These are phyloP conservation scores for Anas bernieri DNA, from an alignment of 2,797 vertebrate species.

Conservation along the genomic window DNA sequence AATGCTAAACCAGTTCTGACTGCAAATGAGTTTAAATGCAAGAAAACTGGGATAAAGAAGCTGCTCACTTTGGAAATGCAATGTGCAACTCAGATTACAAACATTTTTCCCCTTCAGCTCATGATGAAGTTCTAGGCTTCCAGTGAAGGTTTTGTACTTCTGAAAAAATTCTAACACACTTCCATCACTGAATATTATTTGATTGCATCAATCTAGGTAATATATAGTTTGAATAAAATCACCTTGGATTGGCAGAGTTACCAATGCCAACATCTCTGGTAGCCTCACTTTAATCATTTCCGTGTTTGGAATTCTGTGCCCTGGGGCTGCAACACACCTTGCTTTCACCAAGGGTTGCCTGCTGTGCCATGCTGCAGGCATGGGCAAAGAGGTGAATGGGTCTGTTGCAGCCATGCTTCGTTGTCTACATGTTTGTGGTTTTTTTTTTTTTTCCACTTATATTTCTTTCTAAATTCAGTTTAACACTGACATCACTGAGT, in stretches of 20 bases:
- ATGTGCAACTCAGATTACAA: not conserved
- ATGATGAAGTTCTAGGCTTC: not conserved
- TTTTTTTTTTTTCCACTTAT: not conserved
- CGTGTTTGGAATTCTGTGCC: not conserved
- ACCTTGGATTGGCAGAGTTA: not conserved
- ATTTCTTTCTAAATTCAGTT: not conserved
- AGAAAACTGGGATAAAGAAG: not conserved
- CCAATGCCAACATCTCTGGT: not conserved
- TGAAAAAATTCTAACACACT: not conserved
- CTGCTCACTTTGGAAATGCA: not conserved
- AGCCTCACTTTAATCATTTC: not conserved
- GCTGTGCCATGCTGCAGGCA: not conserved
- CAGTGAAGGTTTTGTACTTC: not conserved
- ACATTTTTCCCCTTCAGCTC: not conserved
- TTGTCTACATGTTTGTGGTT: rapidly evolving
- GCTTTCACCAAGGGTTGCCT: not conserved
- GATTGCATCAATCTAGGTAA: not conserved
- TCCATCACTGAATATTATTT: not conserved
- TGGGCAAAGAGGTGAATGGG: no score
- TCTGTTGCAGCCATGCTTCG: not conserved
- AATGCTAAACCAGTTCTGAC: not conserved
- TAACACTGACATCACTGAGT: not conserved
- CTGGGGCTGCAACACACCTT: not conserved
- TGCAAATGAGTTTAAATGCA: not conserved
- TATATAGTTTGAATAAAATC: not conserved